phyloP scores from a whole-genome alignment of 2,113 vertebrate genomes.

The Cnemophilus loriae region DNA sequence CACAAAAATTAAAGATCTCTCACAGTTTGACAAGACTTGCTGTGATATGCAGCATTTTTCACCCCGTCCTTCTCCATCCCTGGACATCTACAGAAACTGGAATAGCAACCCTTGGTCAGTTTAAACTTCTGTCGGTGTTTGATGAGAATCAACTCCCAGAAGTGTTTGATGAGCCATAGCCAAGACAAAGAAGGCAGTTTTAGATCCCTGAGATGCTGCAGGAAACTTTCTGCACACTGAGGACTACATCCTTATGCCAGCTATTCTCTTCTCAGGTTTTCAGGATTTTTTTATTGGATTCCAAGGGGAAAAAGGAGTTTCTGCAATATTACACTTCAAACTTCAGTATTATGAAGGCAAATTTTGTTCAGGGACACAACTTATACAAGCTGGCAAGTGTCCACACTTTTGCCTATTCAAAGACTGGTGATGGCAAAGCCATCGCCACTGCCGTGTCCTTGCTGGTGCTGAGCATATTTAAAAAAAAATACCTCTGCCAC shows the following conservation, averaged over 20 bases:
- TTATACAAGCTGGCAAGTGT: neutral
- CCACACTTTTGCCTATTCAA: neutral
- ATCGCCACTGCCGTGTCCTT: fast-evolving
- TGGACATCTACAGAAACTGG: neutral
- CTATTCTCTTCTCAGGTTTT: neutral
- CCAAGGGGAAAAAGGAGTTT: neutral
- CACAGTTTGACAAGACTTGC: neutral
- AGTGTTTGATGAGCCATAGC: neutral
- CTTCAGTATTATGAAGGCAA: neutral
- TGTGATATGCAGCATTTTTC: neutral
- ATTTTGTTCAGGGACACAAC: neutral
- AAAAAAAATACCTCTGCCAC: neutral
- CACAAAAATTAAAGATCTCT: neutral
- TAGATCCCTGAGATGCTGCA: neutral
- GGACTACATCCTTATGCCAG: neutral
- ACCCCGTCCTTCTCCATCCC: neutral
- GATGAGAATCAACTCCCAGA: neutral
- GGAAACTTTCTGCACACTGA: neutral
- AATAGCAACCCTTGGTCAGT: neutral
- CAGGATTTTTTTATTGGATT: neutral
- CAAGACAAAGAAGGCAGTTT: neutral
- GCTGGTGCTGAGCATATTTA: neutral
- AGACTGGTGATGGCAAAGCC: neutral
- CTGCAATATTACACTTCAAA: neutral
- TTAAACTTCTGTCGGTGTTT: neutral